These are phyloP conservation scores for Epsilonema sp. DNA, from an alignment of 2,888 invertebrate genomes.

Conservation along the genomic window DNA sequence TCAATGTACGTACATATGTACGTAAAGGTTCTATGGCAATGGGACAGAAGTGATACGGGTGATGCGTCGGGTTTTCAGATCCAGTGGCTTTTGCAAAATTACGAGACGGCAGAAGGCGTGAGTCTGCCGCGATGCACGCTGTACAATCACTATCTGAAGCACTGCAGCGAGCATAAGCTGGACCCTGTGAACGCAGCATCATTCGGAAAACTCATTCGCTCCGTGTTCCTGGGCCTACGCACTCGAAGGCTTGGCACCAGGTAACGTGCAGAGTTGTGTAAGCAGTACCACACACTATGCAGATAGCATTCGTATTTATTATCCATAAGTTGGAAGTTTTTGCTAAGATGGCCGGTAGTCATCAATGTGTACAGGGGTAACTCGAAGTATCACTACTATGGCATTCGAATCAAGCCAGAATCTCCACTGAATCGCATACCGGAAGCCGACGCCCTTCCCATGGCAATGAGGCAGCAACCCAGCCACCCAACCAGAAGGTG, in stretches of 20 bases:
- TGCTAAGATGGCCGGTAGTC: too few relatives aligned
- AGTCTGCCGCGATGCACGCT: conserved; percentile 79
- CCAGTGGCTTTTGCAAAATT: conserved; percentile 89
- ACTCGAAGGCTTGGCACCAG: conserved; percentile 83
- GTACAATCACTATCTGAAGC: conserved; percentile 86
- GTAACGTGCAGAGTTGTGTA: conserved; percentile 29
- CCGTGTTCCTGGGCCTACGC: conserved; percentile 83
- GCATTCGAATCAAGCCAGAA: conserved; percentile 81
- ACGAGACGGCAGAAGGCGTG: conserved; percentile 88
- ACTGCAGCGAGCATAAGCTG: conserved; percentile 64
- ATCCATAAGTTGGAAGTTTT: too few relatives aligned
- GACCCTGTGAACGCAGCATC: conserved; percentile 98
- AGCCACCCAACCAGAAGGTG: conserved; percentile 15
- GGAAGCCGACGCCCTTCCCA: conserved; percentile 25
- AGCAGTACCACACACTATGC: background rate
- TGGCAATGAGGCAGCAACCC: conserved; percentile 31
- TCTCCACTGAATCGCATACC: conserved; percentile 43
- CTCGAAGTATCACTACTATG: conserved; percentile 98
- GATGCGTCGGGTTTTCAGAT: conserved; percentile 39
- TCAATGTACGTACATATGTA: too few relatives aligned
- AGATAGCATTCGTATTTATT: too few relatives aligned
- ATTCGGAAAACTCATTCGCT: conserved; percentile 93
- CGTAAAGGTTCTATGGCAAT: background rate
- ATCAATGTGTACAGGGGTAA: conserved; percentile 57
- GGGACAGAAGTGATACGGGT: background rate